Evolutionary conservation across 2,113 vertebrate genomes (phyloP), one percentile per base, ranked within the genome.

Genomic region (Nansenia antarctica): DNA sequence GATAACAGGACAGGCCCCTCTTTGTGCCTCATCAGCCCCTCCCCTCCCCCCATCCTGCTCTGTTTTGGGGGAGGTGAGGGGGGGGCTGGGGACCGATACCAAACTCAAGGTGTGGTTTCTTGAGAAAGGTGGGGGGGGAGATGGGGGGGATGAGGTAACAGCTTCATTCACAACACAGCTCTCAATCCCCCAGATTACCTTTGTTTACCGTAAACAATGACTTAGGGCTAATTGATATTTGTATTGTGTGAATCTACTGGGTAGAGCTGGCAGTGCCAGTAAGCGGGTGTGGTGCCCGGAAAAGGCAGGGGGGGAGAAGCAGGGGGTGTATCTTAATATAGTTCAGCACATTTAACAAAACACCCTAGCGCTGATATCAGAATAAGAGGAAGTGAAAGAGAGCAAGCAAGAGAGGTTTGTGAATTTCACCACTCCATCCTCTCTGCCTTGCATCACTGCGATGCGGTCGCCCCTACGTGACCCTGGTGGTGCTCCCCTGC

Each of bases 341-440:
- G 53, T 22, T 72, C 9, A 53, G 31, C 42, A 63, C 32, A 59
- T 27, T n/a, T 67, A 54, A 49, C 18, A 20, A 63, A n/a, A 30
- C 29, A 8, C 42, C 67, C 68, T 9, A 49, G 3, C 62, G 22
- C 31, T 26, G 53, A 62, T n/a, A n/a, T 70, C 54, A 52, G 59
- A 84, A 82, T 9, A 75, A n/a, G 72, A 80, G 84, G 88, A 90
- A 87, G 81, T 86, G 71, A 84, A 78, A 74, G 62, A 62, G 71
- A 31, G 58, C 72, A 72, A 71, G 66, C 64, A 62, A 22, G 20
- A 49, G 45, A 22, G n/a, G 45, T 15, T 49, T 15, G 5, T n/a
- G 45, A n/a, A n/a, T n/a, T 49, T 49, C n/a, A 8, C 18, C 45
- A 49, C 5, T 49, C 5, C 7, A 49, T 6, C n/a, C 45, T n/a